These are phyloP conservation scores for Megaceryle maxima DNA, from an alignment of 2,113 vertebrate genomes.

Conservation along the genomic window DNA sequence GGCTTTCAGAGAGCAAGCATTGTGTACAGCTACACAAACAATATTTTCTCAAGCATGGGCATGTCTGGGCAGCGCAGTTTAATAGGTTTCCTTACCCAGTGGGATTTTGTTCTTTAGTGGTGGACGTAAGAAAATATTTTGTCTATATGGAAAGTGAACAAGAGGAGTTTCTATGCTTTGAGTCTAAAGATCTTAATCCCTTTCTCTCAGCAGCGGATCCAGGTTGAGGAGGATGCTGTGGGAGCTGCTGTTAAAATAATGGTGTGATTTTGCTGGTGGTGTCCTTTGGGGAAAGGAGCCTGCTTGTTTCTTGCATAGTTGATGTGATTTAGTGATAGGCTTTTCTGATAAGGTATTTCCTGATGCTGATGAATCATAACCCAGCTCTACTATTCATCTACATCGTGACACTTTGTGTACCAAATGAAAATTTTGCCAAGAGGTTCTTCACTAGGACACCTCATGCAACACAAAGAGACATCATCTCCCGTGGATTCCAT, in stretches of 20 bases:
- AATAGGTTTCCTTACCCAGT: neutral
- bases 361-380: neutral
- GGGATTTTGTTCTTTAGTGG: neutral
- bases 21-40: conserved; percentile 14
- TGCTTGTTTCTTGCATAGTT: neutral
- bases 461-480: neutral
- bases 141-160: neutral
- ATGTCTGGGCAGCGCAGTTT: neutral
- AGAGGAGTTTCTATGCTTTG: neutral
- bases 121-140: neutral
- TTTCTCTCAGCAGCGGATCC: neutral
- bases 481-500: neutral
- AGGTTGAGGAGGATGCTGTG: neutral
- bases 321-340: neutral
- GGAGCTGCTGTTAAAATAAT: neutral
- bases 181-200: neutral
- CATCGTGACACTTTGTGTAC: neutral
- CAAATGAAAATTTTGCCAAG: neutral
- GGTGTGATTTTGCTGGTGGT: neutral
- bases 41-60: neutral
- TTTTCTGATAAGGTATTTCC: neutral
- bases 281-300: neutral
- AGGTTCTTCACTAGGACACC: neutral
- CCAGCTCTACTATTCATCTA: neutral
- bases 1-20: neutral